A percentile compares a stretch with the other conserved stretches of the same genome.
Conservation (phyloP, 2,113 vertebrate species). For the Hydropotes inermis region DNA sequence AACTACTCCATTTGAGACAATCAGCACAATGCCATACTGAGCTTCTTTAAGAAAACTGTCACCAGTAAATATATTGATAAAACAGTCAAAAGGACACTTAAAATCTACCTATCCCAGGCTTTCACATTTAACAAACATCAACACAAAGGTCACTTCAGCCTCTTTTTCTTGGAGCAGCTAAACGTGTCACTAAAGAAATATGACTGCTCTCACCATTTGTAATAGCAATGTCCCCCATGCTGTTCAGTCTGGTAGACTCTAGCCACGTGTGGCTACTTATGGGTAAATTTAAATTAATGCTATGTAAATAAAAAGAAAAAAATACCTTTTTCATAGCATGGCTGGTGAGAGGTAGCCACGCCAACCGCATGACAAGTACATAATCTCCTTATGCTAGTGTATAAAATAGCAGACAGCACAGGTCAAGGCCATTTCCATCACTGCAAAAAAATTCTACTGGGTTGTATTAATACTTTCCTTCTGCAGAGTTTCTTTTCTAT, state of each 20-base stretch:
- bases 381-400: not conserved
- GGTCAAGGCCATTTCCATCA: not conserved
- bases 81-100: not conserved
- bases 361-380: not conserved
- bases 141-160: not conserved
- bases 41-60: not conserved
- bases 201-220: not conserved
- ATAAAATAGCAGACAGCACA: not conserved
- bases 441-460: not conserved
- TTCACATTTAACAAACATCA: slow-evolving; percentile 28
- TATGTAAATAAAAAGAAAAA: not conserved
- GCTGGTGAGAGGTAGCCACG: not conserved
- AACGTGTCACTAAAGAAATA: not conserved
- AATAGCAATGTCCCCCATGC: not conserved
- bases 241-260: not conserved
- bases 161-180: not conserved
- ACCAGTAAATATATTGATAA: not conserved
- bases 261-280: not conserved
- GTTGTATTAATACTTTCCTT: not conserved
- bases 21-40: not conserved
- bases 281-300: not conserved
- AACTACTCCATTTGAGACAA: not conserved
- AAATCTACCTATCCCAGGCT: not conserved
- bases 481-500: not conserved
- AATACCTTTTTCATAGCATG: not conserved